Base-by-base conservation (phyloP, 2,113 vertebrate genomes). In the Pedetes capensis region DNA sequence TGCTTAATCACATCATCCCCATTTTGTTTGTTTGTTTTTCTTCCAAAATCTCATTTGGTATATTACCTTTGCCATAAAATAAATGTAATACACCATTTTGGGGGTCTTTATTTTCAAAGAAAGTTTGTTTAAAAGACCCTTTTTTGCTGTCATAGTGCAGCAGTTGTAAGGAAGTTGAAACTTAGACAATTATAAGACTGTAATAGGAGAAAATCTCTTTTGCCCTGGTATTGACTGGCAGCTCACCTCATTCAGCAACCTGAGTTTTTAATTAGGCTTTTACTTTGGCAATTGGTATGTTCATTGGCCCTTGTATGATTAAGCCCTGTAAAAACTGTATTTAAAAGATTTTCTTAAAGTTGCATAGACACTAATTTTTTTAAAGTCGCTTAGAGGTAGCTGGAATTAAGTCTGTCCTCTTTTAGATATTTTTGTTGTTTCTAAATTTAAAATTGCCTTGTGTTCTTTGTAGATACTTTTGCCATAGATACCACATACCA, bases 401-500 rank as follows among this genome's bases (percentile, higher is more conserved):
- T 91, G 34, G 75, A 91, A 84, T 91, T 66, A 94, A 69, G 37
- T 89, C 79, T 76, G 0, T 89, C 29, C 69, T 72, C n/a, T 64
- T 22, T 74, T 75, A 87, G 89, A 17, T 75, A 86, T 53, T 85
- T 93, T 83, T 75, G 32, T 81, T 47, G 51, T 80, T 80, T 93
- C 93, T 85, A 80, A 94, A 89, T 90, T 94, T 82, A 51, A 63
- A 86, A 95, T 47, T 86, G 63, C 14, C 55, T 78, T 68, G 25
- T 61, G 16, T 96, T 96, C 83, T 91, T 72, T 66, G 29, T 72
- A 82, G 74, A 94, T 87, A 74, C 81, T 91, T 94, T 96, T 95
- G 66, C 64, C 92, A 44, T 84, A 92, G 79, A 89, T 89, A 83
- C 89, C 55, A 76, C 16, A 72, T 74, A 66, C 71, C 23, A 61